These are phyloP conservation scores for Tupaia chinensis DNA, from an alignment of 2,113 vertebrate genomes.

Conservation along the genomic window DNA sequence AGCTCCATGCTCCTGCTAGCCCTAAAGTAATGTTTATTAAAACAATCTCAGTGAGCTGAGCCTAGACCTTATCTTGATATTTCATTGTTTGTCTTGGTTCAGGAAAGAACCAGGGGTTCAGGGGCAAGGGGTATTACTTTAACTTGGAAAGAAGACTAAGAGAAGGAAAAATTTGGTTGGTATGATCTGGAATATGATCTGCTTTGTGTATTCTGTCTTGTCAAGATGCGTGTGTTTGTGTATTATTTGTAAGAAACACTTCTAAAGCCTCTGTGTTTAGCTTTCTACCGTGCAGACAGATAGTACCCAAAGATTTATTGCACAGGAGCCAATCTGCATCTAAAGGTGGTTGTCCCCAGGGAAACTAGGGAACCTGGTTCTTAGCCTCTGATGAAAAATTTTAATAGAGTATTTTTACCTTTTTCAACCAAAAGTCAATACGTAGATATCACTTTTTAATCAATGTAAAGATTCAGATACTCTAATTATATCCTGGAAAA, in stretches of 20 bases:
- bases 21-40: neutral
- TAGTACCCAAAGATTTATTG: neutral
- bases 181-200: neutral
- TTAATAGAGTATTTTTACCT: neutral
- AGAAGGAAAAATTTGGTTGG: neutral
- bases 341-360: neutral
- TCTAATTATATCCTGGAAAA: slow-evolving; percentile 6
- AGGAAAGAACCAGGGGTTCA: neutral
- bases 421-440: neutral
- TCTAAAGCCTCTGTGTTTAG: neutral
- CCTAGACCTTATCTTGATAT: neutral
- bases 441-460: neutral
- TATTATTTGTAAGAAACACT: slow-evolving; percentile 1
- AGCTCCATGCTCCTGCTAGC: too few species aligned
- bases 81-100: neutral
- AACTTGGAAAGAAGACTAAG: neutral
- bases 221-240: neutral
- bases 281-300: neutral
- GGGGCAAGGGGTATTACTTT: neutral
- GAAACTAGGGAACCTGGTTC: neutral
- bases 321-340: neutral
- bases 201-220: neutral
- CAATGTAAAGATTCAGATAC: slow-evolving; percentile 41
- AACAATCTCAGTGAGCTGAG: neutral
- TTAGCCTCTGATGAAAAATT: neutral